A percentile compares a stretch with the other conserved stretches of the same genome.
These are phyloP conservation scores for Platysteira castanea DNA, from an alignment of 2,113 vertebrate species.

Conservation along the genomic window DNA sequence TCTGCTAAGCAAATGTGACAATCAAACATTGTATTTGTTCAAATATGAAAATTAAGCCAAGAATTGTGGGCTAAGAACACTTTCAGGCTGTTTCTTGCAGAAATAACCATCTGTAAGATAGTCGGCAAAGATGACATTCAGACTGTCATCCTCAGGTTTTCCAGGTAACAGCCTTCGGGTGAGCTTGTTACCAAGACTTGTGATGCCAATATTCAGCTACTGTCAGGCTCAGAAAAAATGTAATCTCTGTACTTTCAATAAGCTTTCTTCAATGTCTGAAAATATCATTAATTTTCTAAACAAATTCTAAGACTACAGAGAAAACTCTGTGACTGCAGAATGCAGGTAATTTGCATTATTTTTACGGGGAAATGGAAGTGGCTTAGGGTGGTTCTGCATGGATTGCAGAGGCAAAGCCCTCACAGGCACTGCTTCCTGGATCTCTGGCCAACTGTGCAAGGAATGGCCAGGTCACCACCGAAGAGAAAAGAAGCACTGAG, in stretches of 20 bases:
- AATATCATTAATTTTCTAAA: not conserved
- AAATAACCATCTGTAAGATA: not conserved
- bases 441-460: fast-evolving
- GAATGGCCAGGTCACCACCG: too few species aligned
- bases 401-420: not conserved
- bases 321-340: not conserved
- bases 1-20: not conserved
- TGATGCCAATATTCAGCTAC: not conserved
- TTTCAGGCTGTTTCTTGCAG: not conserved
- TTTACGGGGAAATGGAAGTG: not conserved
- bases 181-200: not conserved
- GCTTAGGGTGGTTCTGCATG: not conserved
- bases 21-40: not conserved
- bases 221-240: not conserved
- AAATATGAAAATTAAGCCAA: not conserved
- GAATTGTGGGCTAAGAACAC: not conserved
- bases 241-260: not conserved
- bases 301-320: not conserved
- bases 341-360: not conserved
- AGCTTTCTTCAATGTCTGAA: not conserved
- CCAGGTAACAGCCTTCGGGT: not conserved
- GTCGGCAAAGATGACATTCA: not conserved
- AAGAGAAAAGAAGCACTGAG: not conserved
- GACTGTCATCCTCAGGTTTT: not conserved
- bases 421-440: not conserved